Conservation (phyloP, 2,113 vertebrate genomes). For the Phylloscopus whistleri region DNA sequence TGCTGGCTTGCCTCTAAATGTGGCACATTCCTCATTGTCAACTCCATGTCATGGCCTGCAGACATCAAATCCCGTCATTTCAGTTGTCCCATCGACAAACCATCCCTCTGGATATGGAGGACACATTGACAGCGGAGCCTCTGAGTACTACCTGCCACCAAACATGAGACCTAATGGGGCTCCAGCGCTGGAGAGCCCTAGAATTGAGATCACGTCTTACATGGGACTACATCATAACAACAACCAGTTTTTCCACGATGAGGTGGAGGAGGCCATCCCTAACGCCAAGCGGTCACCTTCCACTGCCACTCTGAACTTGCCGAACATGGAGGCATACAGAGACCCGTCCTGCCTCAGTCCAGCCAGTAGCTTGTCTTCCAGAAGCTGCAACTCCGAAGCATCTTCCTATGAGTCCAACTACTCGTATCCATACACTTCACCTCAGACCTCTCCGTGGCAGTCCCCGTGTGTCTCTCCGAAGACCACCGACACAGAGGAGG, state of each 20-base stretch:
- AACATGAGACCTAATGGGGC: conserved; percentile 83
- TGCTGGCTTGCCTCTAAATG: conserved; percentile 83
- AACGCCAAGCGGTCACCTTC: conserved; percentile 80
- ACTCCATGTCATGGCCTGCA: conserved; percentile 88
- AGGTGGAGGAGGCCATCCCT: conserved; percentile 82
- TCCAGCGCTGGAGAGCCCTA: conserved; percentile 88
- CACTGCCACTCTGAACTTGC: conserved; percentile 89
- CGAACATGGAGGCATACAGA: conserved; percentile 88
- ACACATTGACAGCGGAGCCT: conserved; percentile 76
- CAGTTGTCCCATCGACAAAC: conserved; percentile 77
- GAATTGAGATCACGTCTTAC: conserved; percentile 96
- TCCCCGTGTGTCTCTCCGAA: conserved; percentile 94
- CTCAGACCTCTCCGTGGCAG: conserved; percentile 95
- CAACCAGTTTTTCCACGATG: conserved; percentile 85
- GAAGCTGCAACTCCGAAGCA: conserved; percentile 95
- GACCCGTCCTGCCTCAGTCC: conserved; percentile 94
- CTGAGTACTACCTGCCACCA: conserved; percentile 83
- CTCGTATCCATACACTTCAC: conserved; percentile 91
- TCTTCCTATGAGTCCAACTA: conserved; percentile 95
- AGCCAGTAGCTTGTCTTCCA: conserved; percentile 92
- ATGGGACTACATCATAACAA: conserved; percentile 75
- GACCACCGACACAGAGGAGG: conserved; percentile 79
- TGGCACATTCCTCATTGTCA: conserved; percentile 84
- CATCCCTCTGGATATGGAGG: conserved; percentile 83
- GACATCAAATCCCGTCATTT: conserved; percentile 80